These are phyloP conservation scores for Caenorhabditis doughertyi DNA, from an alignment of 2,888 invertebrate species.

Conservation along the genomic window DNA sequence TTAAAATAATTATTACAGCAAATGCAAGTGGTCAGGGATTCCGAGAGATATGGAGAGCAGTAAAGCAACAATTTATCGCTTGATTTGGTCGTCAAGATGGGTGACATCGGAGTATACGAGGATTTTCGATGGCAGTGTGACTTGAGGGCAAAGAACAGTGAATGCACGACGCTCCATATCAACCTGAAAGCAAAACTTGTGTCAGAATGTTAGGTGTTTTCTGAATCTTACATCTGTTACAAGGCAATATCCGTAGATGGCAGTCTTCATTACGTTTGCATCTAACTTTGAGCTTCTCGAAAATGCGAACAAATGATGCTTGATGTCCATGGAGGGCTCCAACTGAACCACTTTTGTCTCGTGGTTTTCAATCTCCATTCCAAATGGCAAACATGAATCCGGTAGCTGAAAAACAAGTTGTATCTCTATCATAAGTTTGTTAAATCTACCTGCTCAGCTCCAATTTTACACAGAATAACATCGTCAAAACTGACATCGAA, in stretches of 20 bases:
- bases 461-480: conserved; percentile 87
- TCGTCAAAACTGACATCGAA: conserved; percentile 91
- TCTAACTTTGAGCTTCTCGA: conserved; percentile 89
- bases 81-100: conserved; percentile 89
- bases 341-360: conserved; percentile 76
- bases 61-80: conserved; percentile 24
- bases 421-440: neutral
- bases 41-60: too few relatives aligned
- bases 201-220: too few relatives aligned
- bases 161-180: conserved; percentile 63
- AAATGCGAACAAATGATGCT: conserved; percentile 93
- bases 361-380: conserved; percentile 92
- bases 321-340: conserved; percentile 83
- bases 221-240: conserved; percentile 91
- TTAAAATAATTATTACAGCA: too few relatives aligned
- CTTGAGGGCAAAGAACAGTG: conserved; percentile 68
- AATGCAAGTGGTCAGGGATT: too few relatives aligned
- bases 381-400: conserved; percentile 96
- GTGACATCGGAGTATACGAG: conserved; percentile 93
- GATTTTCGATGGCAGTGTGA: conserved; percentile 89
- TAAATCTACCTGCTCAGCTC: conserved; percentile 86
- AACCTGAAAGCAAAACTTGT: conserved; percentile 55
- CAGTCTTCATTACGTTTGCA: conserved; percentile 87
- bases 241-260: conserved; percentile 93
- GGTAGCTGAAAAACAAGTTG: conserved; percentile 85